Evolutionary conservation across 2,888 invertebrate genomes (phyloP), one percentile per base, ranked within the genome.

Genomic region (Xylota segnis): DNA sequence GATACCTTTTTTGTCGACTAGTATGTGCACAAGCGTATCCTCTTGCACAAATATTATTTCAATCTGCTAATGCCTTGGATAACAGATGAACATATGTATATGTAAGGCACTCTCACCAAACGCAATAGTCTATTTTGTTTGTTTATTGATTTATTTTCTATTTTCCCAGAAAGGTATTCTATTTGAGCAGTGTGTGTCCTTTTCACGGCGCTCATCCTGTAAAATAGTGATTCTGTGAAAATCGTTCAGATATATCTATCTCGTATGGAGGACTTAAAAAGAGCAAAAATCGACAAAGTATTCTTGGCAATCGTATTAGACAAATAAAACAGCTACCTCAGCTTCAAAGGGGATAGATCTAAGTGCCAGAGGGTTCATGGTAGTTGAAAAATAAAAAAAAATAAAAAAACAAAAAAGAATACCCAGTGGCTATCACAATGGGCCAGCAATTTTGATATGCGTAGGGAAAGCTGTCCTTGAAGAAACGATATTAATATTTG

Each of bases 31-130:
- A 27, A n/a, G 14, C n/a, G n/a, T 54, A 14, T 52, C n/a, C 0
- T 29, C 12, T 29, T 27, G n/a, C 5, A 29, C 29, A 54, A 54
- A 54, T 29, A 54, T 54, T 54, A 14, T 54, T 54, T 54, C 54
- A 54, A 54, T 54, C 14, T 54, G 29, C 54, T 54, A 54, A 54
- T 54, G 54, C 54, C 29, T 29, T 5, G 29, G 5, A 54, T 29
- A 54, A 29, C 27, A 54, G 7, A 50, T 18, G 23, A 9, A 50
- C 23, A 50, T 7, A 14, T 7, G 3, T 9, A 23, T 10, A 7
- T 0, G 47, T 18, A 47, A 1, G 10, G 9, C 12, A 4, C 14
- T 23, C 5, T 29, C 5, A 29, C 14, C 7, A 54, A 29, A 54
- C 29, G n/a, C 40, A 4, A 43, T 43, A 43, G n/a, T 43, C 14